Evolutionary conservation across 2,797 vertebrate genomes (phyloP).

Genomic region (Sciurus carolinensis): DNA sequence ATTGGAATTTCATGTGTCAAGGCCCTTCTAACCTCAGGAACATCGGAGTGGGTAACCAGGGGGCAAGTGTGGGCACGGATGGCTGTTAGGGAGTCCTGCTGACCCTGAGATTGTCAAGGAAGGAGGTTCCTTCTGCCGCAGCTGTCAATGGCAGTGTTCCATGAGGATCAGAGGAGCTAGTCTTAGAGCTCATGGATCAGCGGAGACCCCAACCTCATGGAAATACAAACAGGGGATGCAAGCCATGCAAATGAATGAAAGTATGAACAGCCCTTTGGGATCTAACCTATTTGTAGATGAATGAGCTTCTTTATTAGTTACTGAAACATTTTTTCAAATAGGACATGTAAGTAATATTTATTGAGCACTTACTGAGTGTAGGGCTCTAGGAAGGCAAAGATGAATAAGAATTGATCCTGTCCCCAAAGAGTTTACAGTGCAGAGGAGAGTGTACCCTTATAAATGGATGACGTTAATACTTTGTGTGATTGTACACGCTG

Average conservation of each 20-base stretch:
- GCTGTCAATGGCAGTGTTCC: not conserved
- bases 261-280: not conserved
- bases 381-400: not conserved
- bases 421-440: not conserved
- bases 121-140: not conserved
- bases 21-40: not conserved
- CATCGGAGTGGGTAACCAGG: not conserved
- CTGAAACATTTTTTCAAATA: conserved; percentile 17
- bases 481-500: not conserved
- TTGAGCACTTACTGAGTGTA: not conserved
- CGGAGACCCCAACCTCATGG: too few species aligned
- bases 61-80: not conserved
- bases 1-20: not conserved
- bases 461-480: not conserved
- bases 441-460: too few species aligned
- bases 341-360: not conserved
- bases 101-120: not conserved
- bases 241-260: not conserved
- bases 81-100: not conserved
- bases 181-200: not conserved
- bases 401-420: conserved; percentile 4
- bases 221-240: too few species aligned
- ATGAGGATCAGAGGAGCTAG: not conserved
- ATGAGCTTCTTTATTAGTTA: not conserved
- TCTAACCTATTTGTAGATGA: not conserved